Base-by-base conservation (phyloP, 2,888 invertebrate species). In the Scaptodrosophila latifasciaeformis region DNA sequence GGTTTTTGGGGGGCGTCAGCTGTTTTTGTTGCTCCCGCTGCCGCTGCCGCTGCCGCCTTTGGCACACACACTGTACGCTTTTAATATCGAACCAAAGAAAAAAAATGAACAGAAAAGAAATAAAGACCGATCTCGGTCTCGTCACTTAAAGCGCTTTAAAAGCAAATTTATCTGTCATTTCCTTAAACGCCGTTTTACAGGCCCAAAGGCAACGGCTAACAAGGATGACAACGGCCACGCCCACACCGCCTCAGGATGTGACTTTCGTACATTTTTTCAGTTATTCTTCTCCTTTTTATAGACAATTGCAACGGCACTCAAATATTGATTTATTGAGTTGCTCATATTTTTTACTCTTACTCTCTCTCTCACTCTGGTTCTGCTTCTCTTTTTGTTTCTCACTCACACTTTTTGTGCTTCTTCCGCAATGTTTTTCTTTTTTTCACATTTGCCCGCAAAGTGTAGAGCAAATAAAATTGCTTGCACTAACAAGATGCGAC, bases 311-410 rank as follows among this genome's bases (percentile, higher is more conserved):
- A 43, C 49, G 59, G 30, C 58, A 49, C 56, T 74, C 59, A 55
- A 72, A 70, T 77, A 80, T 72, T 80, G 72, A 72, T 72, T 72
- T 80, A 72, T 77, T 57, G 75, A 64, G 64, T 57, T 62, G 57
- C 78, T 71, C 80, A 72, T 63, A 60, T 71, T 24, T 7, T 24
- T 24, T 7, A 24, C 3, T 24, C 7, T 24, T 7, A 24, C 24
- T 24, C n/a, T n/a, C n/a, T n/a, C n/a, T n/a, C n/a, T n/a, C 58
- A 68, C 45, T 42, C 17, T 47, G 21, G 47, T 30, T 43, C 40
- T 48, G 43, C 19, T 37, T 35, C 17, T 42, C 49, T 35, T 39
- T 45, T 52, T n/a, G n/a, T n/a, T n/a, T n/a, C n/a, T n/a, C n/a
- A n/a, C n/a, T n/a, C n/a, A n/a, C n/a, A n/a, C n/a, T n/a, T n/a